A percentile compares a stretch with the other conserved stretches of the same genome.
Evolutionary conservation across 2,797 vertebrate genomes (phyloP).

Genomic region (Intellagama lesueurii): DNA sequence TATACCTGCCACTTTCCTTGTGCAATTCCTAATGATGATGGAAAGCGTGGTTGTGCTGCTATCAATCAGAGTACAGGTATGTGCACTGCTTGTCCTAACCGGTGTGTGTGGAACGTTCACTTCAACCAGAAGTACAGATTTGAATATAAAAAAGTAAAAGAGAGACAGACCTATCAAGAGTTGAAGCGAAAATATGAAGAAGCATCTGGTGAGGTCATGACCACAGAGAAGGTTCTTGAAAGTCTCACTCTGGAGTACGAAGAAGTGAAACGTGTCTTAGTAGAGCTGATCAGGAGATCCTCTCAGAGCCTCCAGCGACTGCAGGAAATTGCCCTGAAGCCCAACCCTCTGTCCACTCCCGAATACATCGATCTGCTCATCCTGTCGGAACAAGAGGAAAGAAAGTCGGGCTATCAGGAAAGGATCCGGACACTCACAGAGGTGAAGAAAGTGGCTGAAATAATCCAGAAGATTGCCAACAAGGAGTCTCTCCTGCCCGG

Average conservation of each 20-base stretch:
- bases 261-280: neutral
- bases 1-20: conserved; percentile 33
- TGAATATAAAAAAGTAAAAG: neutral
- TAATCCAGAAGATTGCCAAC: conserved; percentile 61
- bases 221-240: neutral
- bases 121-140: conserved; percentile 50
- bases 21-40: fast-evolving
- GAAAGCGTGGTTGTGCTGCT: neutral
- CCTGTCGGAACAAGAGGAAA: conserved; percentile 54
- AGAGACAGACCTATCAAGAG: conserved; percentile 26
- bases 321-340: conserved; percentile 56
- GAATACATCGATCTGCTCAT: conserved; percentile 66
- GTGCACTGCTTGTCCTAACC: conserved; percentile 22
- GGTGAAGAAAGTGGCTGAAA: conserved; percentile 50
- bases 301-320: conserved; percentile 43
- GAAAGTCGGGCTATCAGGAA: neutral
- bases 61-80: neutral
- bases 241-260: neutral
- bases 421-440: conserved; percentile 41
- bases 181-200: conserved; percentile 58
- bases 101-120: conserved; percentile 20
- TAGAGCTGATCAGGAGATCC: neutral
- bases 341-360: conserved; percentile 54
- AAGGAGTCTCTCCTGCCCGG: conserved; percentile 28
- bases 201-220: neutral